Conservation (phyloP, 1,140 invertebrate genomes). For the Drosophila mauritiana region DNA sequence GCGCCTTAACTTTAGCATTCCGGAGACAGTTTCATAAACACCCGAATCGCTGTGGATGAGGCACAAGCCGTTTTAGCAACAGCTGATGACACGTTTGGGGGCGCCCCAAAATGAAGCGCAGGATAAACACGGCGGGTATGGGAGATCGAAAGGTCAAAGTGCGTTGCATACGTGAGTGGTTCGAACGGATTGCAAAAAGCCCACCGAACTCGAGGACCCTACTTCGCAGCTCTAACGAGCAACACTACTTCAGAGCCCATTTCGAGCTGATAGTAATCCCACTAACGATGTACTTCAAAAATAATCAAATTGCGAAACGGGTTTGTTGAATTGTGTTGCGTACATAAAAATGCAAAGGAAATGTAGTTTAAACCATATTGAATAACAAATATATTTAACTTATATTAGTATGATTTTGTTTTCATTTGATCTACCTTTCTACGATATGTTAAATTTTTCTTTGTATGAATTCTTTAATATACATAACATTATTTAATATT, state of each 20-base stretch:
- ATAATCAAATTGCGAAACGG: neutral
- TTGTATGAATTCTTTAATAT: too few species aligned
- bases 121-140: constrained; percentile 4
- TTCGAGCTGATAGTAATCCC: neutral
- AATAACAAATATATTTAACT: too few species aligned
- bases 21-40: constrained; percentile 66
- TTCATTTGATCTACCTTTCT: too few species aligned
- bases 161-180: constrained; percentile 4
- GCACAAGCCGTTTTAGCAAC: neutral
- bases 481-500: too few species aligned
- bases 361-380: too few species aligned
- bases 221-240: neutral
- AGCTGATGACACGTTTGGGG: constrained; percentile 35
- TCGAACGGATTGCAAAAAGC: neutral
- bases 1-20: constrained; percentile 68
- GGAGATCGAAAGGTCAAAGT: constrained; percentile 57
- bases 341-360: too few species aligned
- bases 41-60: constrained; percentile 32
- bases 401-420: too few species aligned
- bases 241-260: neutral
- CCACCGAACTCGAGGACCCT: too few species aligned
- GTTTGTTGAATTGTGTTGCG: too few species aligned
- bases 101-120: constrained; percentile 6
- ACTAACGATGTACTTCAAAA: neutral
- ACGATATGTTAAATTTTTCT: too few species aligned